Percentiles rank a stretch among this genome's conserved stretches.
Evolutionary conservation across 2,797 vertebrate species (phyloP).

Genomic region (Pangasius krempfi): DNA sequence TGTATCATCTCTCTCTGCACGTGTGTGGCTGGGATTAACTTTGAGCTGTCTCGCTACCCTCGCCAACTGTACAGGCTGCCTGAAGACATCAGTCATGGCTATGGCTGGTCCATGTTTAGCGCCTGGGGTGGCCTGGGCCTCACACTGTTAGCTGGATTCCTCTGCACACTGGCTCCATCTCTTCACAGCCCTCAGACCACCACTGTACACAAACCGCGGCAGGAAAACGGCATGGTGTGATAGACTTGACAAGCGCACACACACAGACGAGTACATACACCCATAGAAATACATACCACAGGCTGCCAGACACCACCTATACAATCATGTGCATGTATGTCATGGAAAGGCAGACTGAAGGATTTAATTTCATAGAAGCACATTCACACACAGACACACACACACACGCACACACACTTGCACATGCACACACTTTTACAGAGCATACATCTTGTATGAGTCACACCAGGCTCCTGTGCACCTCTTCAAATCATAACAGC

Average conservation of each 20-base stretch:
- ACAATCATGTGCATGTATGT: slow-evolving; percentile 36
- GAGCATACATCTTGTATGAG: slow-evolving; percentile 13
- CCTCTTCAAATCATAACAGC: slow-evolving; percentile 23
- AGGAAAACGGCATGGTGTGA: slow-evolving; percentile 92
- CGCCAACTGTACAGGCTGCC: slow-evolving; percentile 89
- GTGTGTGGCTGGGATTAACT: slow-evolving; percentile 92
- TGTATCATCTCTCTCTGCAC: slow-evolving; percentile 94
- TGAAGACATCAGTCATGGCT: slow-evolving; percentile 93
- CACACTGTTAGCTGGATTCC: slow-evolving; percentile 88
- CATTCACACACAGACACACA: not conserved
- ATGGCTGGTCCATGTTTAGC: slow-evolving; percentile 96
- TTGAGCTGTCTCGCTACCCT: slow-evolving; percentile 89
- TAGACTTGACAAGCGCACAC: slow-evolving; percentile 44
- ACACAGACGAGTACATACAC: slow-evolving; percentile 13
- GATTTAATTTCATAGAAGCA: slow-evolving; percentile 25
- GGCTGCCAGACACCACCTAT: slow-evolving; percentile 18
- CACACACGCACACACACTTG: not conserved
- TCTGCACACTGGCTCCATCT: slow-evolving; percentile 89
- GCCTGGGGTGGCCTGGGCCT: slow-evolving; percentile 92
- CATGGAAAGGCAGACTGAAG: slow-evolving; percentile 8
- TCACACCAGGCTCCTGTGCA: slow-evolving; percentile 23
- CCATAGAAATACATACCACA: slow-evolving; percentile 18
- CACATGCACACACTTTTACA: slow-evolving; percentile 15
- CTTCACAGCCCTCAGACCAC: slow-evolving; percentile 79
- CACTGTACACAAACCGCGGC: slow-evolving; percentile 83